A percentile compares a stretch with the other conserved stretches of the same genome.
phyloP scores from a whole-genome alignment of 2,113 vertebrate genomes.

The Heliornis fulica region DNA sequence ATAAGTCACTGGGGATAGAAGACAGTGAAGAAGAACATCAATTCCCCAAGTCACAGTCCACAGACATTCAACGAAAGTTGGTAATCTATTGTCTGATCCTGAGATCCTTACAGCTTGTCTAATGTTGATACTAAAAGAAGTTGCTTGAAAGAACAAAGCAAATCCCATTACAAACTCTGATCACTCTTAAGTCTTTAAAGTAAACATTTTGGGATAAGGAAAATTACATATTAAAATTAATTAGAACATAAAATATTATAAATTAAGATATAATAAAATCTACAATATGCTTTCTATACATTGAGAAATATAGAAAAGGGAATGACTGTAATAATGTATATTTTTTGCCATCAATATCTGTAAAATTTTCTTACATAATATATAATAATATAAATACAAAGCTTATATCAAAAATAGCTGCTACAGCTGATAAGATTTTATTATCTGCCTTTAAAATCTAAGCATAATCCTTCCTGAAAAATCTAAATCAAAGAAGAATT shows the following conservation, averaged over 20 bases:
- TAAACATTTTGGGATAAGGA: not conserved
- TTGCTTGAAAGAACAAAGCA: not conserved
- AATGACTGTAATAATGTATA: not conserved
- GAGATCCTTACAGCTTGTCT: not conserved
- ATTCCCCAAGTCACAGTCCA: constrained; percentile 71
- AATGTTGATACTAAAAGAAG: not conserved
- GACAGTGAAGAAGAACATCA: constrained; percentile 74
- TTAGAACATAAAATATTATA: not conserved
- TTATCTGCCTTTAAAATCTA: not conserved
- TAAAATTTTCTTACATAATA: not conserved
- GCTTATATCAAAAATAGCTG: not conserved
- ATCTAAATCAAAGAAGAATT: not conserved
- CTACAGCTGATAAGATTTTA: not conserved
- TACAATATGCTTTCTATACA: too few species aligned
- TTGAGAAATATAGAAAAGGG: not conserved
- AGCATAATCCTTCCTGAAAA: not conserved
- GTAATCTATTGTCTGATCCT: constrained; percentile 55
- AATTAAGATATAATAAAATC: too few species aligned
- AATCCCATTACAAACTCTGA: not conserved
- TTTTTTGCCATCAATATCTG: not conserved
- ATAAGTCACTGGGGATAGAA: constrained; percentile 72
- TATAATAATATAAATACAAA: not conserved
- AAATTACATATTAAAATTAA: not conserved
- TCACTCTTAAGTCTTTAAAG: not conserved
- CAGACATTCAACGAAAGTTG: constrained; percentile 73